Evolutionary conservation across 2,888 invertebrate genomes (phyloP), one percentile per base, ranked within the genome.

Genomic region (Venusia cambrica): DNA sequence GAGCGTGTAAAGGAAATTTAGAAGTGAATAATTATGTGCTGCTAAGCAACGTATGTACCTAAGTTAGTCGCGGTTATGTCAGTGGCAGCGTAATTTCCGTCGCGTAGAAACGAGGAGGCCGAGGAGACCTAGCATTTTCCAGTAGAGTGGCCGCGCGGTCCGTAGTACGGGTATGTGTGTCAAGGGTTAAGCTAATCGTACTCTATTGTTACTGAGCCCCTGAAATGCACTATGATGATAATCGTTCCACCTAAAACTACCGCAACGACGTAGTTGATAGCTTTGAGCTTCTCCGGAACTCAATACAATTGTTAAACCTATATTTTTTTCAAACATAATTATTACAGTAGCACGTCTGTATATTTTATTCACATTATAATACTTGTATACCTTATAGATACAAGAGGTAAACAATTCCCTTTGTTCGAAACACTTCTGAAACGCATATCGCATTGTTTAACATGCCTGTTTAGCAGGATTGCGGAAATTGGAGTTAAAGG

Each of bases 171-270:
- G 45, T 70, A 79, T 76, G 78, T 81, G 45, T 84, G 85, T 85
- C 85, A 85, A 85, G 84, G 84, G 80, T 79, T 74, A 68, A 59
- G 60, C 61, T 84, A 83, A 81, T 84, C 71, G 73, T 68, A 69
- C 69, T 64, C 74, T 66, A 74, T 77, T 77, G 73, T 80, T 73
- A 68, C 64, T 51, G 60, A 72, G 72, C 69, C 69, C 73, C 79
- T 78, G 75, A 80, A 80, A 72, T 59, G 57, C 58, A 62, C 58
- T 50, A 47, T 54, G 56, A 44, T 47, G 48, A 38, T 59, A 53
- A 60, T 58, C 54, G 38, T 41, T 44, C 43, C 38, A 52, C 48
- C 57, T 59, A 57, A 61, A 57, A 48, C 32, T 45, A 17, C 40
- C 14, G 34, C 27, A 28, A 27, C 26, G 37, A 33, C 12, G 15